Percentiles rank a stretch among this genome's conserved stretches.
phyloP scores from a whole-genome alignment of 2,888 invertebrate species.

The Alcis repandata region DNA sequence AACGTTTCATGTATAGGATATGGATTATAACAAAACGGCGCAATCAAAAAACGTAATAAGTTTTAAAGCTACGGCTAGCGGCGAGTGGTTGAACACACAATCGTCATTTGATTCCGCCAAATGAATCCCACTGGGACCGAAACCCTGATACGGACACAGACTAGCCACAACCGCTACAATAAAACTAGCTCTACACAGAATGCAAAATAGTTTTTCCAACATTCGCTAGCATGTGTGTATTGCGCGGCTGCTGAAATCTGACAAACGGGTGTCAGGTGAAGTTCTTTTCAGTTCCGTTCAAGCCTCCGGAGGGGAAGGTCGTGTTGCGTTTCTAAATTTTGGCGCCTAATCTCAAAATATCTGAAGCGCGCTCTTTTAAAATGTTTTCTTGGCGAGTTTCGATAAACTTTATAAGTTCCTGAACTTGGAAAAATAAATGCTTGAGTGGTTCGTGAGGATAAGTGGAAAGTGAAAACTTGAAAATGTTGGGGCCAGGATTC shows the following conservation, averaged over 20 bases:
- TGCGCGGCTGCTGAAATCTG: slow-evolving; percentile 42
- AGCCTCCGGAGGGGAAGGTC: slow-evolving; percentile 41
- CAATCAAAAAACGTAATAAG: slow-evolving; percentile 15
- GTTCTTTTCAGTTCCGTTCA: slow-evolving; percentile 49
- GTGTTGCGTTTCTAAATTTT: slow-evolving; percentile 32
- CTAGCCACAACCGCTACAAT: slow-evolving; percentile 4
- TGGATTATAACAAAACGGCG: slow-evolving; percentile 5
- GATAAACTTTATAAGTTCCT: slow-evolving; percentile 15
- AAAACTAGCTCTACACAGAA: slow-evolving; percentile 8
- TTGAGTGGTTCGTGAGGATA: slow-evolving; percentile 49
- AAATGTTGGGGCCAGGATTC: slow-evolving; percentile 66
- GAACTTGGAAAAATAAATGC: slow-evolving; percentile 17
- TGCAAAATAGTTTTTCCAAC: slow-evolving; percentile 4
- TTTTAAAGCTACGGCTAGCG: slow-evolving; percentile 5
- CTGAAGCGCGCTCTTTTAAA: slow-evolving; percentile 35
- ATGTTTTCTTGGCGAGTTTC: slow-evolving; percentile 33
- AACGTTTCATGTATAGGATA: neutral
- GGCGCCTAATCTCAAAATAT: slow-evolving; percentile 38
- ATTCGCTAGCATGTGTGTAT: slow-evolving; percentile 34
- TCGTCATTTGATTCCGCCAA: slow-evolving; percentile 12
- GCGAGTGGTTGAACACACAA: slow-evolving; percentile 8
- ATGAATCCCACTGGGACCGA: slow-evolving; percentile 16
- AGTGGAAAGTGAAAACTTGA: slow-evolving; percentile 54
- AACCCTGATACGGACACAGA: slow-evolving; percentile 19
- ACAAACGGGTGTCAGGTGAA: slow-evolving; percentile 42